Evolutionary conservation across 2,797 vertebrate species (phyloP).

Genomic region (Monodelphis domestica): DNA sequence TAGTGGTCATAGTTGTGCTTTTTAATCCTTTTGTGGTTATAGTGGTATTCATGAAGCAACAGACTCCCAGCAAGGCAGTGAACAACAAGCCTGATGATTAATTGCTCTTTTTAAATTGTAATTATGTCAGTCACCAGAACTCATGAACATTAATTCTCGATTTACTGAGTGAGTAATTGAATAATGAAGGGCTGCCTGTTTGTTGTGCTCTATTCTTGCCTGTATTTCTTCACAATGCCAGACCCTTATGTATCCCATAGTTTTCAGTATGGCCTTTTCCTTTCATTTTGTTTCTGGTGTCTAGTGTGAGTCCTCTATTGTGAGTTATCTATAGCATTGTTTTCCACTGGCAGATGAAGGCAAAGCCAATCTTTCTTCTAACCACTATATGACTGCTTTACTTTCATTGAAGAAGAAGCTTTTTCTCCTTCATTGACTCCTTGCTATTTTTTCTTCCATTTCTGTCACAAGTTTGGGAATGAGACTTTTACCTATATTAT

Average conservation of each 20-base stretch:
- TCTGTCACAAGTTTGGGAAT: not conserved
- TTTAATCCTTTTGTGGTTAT: conserved; percentile 65
- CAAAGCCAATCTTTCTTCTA: not conserved
- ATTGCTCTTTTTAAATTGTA: conserved; percentile 88
- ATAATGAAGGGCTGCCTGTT: conserved; percentile 74
- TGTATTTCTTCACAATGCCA: conserved; percentile 30
- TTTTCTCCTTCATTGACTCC: not conserved
- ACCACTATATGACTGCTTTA: not conserved
- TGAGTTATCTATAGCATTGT: conserved; percentile 11
- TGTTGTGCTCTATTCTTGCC: conserved; percentile 55
- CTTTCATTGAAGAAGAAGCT: conserved; percentile 1
- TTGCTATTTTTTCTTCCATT: not conserved
- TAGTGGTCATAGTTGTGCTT: conserved; percentile 46
- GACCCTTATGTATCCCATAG: conserved; percentile 37
- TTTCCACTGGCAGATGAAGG: not conserved
- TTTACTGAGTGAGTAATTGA: conserved; percentile 86
- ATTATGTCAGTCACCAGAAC: conserved; percentile 87
- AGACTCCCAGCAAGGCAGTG: conserved; percentile 75
- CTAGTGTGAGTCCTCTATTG: conserved; percentile 4
- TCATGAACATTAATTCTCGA: conserved; percentile 85
- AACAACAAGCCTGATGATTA: conserved; percentile 85
- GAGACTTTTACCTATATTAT: not conserved
- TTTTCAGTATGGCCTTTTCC: conserved; percentile 28
- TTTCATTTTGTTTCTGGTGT: conserved; percentile 21
- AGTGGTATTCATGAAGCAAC: conserved; percentile 74